A percentile compares a stretch with the other conserved stretches of the same genome.
Conservation (phyloP, 1,140 invertebrate species). For the Drosophila ogumai region DNA sequence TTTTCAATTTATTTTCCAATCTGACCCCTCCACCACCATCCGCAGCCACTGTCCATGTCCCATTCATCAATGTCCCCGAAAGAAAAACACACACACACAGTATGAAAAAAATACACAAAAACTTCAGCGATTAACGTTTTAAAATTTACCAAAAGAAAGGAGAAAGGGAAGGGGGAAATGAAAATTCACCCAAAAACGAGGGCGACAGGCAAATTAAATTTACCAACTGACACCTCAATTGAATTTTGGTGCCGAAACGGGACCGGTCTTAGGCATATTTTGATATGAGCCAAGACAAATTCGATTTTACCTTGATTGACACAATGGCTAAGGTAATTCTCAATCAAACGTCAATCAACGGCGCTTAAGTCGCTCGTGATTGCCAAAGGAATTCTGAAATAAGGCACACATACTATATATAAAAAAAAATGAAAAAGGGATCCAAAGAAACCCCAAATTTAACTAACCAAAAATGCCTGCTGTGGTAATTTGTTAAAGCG, state of each 20-base stretch:
- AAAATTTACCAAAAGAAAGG: constrained; percentile 37
- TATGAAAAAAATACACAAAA: constrained; percentile 29
- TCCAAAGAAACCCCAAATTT: constrained; percentile 33
- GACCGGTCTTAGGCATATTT: constrained; percentile 57
- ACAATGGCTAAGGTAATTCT: constrained; percentile 77
- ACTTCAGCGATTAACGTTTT: constrained; percentile 67
- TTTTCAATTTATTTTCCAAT: constrained; percentile 56
- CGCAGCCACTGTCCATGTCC: constrained; percentile 42
- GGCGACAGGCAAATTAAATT: constrained; percentile 70
- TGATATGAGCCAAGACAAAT: constrained; percentile 68
- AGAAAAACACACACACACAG: constrained; percentile 28
- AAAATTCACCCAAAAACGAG: constrained; percentile 43
- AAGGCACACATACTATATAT: neutral
- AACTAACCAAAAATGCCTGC: constrained; percentile 71
- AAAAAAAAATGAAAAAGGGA: constrained; percentile 2
- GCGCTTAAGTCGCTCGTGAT: constrained; percentile 67
- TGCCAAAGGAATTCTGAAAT: constrained; percentile 62
- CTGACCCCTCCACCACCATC: constrained; percentile 15
- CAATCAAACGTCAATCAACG: constrained; percentile 76
- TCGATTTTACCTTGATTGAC: constrained; percentile 64
- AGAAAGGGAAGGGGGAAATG: neutral
- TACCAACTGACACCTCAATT: constrained; percentile 73
- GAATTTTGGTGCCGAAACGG: constrained; percentile 35
- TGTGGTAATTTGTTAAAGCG: constrained; percentile 76
- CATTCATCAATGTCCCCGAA: constrained; percentile 67